Base-by-base conservation (phyloP, 2,797 vertebrate species). In the Brotula barbata region DNA sequence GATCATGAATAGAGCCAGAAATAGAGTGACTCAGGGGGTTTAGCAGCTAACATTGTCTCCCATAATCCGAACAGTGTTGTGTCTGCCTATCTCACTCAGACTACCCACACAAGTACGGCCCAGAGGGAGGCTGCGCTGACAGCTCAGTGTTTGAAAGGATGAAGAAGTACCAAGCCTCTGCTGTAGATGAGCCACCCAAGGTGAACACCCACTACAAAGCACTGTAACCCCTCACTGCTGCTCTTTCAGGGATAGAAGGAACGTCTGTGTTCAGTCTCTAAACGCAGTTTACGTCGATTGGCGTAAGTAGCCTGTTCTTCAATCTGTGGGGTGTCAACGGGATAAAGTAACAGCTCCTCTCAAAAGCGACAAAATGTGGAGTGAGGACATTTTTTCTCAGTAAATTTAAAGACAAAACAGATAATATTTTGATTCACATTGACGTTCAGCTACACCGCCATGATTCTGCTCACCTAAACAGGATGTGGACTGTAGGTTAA, bases 101-200 rank as follows among this genome's bases (percentile, higher is more conserved):
- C 80, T 99, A 99, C 81, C 95, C 95, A 7, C 95, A 99, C 88
- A 98, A 98, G 84, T 99, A 98, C 9, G 97, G 97, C 61, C 92
- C 95, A 47, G 93, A 94, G 80, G 97, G 97, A 70, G 96, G 97
- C 71, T 99, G 97, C 83, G 97, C 97, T 44, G 95, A 99, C 85
- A 91, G 93, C 79, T 92, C 96, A 0, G 97, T 99, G 43, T 98
- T 99, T 85, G 93, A 99, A 80, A 94, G 82, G 82, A 99, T 99
- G 97, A 95, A 86, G 83, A 94, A 89, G 74, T 97, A 94, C 81
- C 97, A 99, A 81, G 85, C 88, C 78, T 93, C 93, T 21, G 93
- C 89, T 19, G 56, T 91, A 12, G 89, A 91, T 53, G 78, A 91
- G 48, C 68, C 85, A 42, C 51, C 76, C 69, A 90, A 93, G 94